Percentiles rank a stretch among this genome's conserved stretches.
phyloP scores from a whole-genome alignment of 1,140 invertebrate genomes.

The Drosophila melanica region DNA sequence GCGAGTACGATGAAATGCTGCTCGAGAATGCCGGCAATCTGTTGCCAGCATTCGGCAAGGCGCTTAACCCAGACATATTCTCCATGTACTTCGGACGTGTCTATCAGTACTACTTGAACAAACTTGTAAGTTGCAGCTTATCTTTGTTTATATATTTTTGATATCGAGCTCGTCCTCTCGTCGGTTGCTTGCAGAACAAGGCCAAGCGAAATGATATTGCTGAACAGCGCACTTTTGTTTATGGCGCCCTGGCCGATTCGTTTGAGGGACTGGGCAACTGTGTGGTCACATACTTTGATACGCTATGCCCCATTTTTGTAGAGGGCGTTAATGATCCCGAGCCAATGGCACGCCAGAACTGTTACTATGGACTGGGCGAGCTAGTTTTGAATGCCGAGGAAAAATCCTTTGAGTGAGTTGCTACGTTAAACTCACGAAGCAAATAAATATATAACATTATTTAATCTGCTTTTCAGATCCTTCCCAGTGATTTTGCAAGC shows the following conservation, averaged over 20 bases:
- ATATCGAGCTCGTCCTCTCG: neutral
- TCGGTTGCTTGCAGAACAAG: constrained; percentile 53
- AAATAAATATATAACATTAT: neutral
- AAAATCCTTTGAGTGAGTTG: constrained; percentile 74
- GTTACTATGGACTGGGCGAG: constrained; percentile 91
- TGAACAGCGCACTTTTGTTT: constrained; percentile 88
- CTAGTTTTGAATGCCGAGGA: constrained; percentile 86
- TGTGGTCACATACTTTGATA: constrained; percentile 86
- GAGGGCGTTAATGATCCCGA: constrained; percentile 86
- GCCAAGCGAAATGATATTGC: constrained; percentile 61
- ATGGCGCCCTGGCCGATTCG: constrained; percentile 90
- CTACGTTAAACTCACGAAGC: neutral
- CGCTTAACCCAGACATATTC: constrained; percentile 88
- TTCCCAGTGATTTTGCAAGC: constrained; percentile 86
- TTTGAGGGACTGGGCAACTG: constrained; percentile 86
- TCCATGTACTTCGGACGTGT: constrained; percentile 87
- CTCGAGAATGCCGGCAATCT: constrained; percentile 91
- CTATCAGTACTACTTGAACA: constrained; percentile 86
- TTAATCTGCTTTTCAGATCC: constrained; percentile 38
- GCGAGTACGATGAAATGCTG: constrained; percentile 90
- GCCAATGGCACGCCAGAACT: constrained; percentile 90
- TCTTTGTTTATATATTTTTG: neutral
- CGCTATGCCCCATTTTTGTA: constrained; percentile 88
- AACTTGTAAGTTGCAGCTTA: constrained; percentile 85
- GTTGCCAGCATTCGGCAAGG: constrained; percentile 89